Evolutionary conservation across 2,888 invertebrate species (phyloP), one percentile per base, ranked within the genome.

Genomic region (Eristalis tenax): DNA sequence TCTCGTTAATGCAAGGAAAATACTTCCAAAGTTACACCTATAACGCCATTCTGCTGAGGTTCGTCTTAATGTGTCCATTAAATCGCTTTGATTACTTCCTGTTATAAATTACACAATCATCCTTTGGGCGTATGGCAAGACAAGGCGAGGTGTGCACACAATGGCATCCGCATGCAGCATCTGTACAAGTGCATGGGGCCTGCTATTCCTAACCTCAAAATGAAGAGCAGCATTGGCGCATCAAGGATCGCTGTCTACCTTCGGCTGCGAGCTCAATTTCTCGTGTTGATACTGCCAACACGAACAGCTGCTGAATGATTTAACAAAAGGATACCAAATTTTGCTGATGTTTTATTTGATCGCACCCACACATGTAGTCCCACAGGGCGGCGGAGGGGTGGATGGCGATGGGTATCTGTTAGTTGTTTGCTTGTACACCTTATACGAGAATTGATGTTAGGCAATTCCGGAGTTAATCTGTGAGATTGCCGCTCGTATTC

Each of bases 361-460:
- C 43, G 23, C 69, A 64, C 69, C 28, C 18, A 71, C 57, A 71
- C 28, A 66, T 32, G 23, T 10, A 69, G 18, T 8, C 32, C 32
- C 32, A 18, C 18, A 8, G 18, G 8, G 18, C 8, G 50, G 18
- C 5, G 18, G 50, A 18, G 18, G 2, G 15, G 43, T 4, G 38
- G 38, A 2, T 4, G 43, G 18, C 8, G 50, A 18, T 50, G 50
- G 18, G 50, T 50, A 50, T 50, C 50, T 50, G 50, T 18, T 50
- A 50, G 50, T 18, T 50, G 50, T 18, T 50, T 83, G 66, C 26
- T 74, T 81, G 77, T 71, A 71, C 85, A 86, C 83, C 83, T 83
- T 83, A 75, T 75, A 65, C 68, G 83, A 71, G 69, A 86, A 86
- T 86, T 86, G 83, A 86, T 86, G 86, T 79, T 78, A 71, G 83